Evolutionary conservation across 2,888 invertebrate species (phyloP).

Genomic region (Acronicta leporina): DNA sequence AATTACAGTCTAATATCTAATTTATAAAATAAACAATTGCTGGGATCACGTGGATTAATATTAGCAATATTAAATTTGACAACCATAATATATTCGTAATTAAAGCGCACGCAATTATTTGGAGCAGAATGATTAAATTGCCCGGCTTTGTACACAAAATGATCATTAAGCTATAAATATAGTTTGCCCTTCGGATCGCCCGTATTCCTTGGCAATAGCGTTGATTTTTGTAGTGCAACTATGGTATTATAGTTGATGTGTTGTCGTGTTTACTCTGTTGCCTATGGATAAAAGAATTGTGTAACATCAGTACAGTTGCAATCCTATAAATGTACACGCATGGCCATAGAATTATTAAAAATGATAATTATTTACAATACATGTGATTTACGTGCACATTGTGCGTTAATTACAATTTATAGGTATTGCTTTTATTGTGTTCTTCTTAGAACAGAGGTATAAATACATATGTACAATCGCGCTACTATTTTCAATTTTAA

Average conservation of each 20-base stretch:
- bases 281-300: constrained; percentile 32
- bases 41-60: constrained; percentile 19
- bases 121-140: constrained; percentile 35
- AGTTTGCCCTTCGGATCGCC: no score
- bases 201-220: no score
- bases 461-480: no score
- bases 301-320: constrained; percentile 21
- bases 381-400: not conserved
- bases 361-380: constrained; percentile 19
- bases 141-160: constrained; percentile 7
- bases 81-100: constrained; percentile 21
- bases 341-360: constrained; percentile 9
- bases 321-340: constrained; percentile 10
- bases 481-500: no score
- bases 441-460: constrained; percentile 5
- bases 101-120: constrained; percentile 30
- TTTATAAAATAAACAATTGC: no score
- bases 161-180: no score
- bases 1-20: no score
- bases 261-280: constrained; percentile 10
- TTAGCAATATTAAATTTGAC: constrained; percentile 39
- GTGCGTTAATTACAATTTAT: not conserved
- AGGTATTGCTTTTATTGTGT: not conserved
- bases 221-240: no score
- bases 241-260: no score